Base-by-base conservation (phyloP, 2,888 invertebrate genomes). In the Heteromurus nitidus region DNA sequence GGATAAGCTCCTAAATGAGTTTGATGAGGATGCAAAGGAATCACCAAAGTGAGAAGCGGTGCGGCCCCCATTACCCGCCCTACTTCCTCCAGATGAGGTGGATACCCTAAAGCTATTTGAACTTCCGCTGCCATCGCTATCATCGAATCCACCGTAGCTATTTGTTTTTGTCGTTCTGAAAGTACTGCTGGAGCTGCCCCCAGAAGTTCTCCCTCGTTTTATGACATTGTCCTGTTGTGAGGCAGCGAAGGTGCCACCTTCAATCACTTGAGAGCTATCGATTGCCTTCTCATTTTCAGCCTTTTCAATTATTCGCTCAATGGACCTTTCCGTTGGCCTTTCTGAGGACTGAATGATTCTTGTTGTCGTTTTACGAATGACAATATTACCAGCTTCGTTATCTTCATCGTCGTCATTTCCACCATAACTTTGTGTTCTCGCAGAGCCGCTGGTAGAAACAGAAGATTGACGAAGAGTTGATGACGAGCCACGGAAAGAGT, bases 241-340 rank as follows among this genome's bases (percentile, higher is more conserved):
- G 2, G 80, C 80, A 16, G 80, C 53, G 22, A 80, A 80, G 7
- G 80, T 73, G 18, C 80, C 80, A 28, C 80, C 80, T 31, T 42
- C 30, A 24, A 80, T 26, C 13, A 80, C 73, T 47, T 73, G 72
- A 3, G 72, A 20, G 30, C 79, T 65, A 22, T 55, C 28, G 55
- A 72, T 36, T 36, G 44, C 44, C 60, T 62, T 65, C 11, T 44
- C 80, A 47, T 68, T 60, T 20, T 58, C 67, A 47, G 26, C 9
- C 1, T 55, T 50, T 50, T 50, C 50, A 3, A 18, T 13, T 5
- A 5, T 18, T n/a, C 50, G 7, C n/a, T 50, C 53, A 18, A 42
- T 28, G 28, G 16, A 11, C n/a, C n/a, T n/a, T 30, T 5, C n/a
- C 26, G 5, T 30, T 13, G 5, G 22, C 3, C 62, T 26, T 2